Conservation (phyloP, 2,888 invertebrate species). For the Leptinotarsa rubiginosa region DNA sequence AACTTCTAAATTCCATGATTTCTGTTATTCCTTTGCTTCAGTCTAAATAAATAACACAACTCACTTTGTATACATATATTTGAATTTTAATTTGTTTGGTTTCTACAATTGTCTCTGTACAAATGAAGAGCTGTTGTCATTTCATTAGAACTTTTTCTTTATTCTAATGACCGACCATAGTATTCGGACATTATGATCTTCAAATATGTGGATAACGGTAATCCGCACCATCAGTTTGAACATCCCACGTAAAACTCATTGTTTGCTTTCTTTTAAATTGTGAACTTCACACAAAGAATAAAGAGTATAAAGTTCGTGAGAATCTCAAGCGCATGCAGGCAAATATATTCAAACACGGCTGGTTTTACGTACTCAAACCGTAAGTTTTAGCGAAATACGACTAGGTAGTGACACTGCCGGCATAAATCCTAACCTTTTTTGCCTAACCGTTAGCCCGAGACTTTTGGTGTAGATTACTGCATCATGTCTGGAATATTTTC, state of each 20-base stretch:
- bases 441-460: conserved; percentile 15
- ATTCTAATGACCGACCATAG: neutral
- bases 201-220: conserved; percentile 17
- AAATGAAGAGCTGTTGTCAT: too few relatives aligned
- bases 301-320: conserved; percentile 34
- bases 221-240: conserved; percentile 1
- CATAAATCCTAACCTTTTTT: conserved; percentile 26
- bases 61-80: too few relatives aligned
- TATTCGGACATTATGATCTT: neutral
- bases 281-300: conserved; percentile 25
- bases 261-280: conserved; percentile 18
- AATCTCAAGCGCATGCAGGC: conserved; percentile 33
- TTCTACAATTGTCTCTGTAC: too few relatives aligned
- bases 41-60: too few relatives aligned
- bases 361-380: conserved; percentile 35
- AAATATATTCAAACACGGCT: conserved; percentile 42
- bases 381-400: conserved; percentile 32
- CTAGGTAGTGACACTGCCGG: conserved; percentile 19
- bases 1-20: neutral
- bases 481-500: neutral
- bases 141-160: too few relatives aligned
- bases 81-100: too few relatives aligned
- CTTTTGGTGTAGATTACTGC: conserved; percentile 11
- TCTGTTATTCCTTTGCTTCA: too few relatives aligned
- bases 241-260: conserved; percentile 16